Conservation (phyloP, 2,888 invertebrate genomes). For the Apamea anceps region DNA sequence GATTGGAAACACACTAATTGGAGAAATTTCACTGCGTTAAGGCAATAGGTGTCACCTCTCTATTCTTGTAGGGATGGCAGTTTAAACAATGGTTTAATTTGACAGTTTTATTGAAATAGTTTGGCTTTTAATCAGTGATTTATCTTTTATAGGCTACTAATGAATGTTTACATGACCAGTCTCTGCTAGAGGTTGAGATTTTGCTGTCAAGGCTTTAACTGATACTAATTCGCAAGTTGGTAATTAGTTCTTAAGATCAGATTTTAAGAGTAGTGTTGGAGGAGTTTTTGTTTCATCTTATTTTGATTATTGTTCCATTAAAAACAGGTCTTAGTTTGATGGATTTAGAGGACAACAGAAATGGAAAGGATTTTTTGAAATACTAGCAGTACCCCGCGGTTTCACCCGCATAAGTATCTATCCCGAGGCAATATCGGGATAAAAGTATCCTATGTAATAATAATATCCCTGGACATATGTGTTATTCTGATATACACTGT, state of each 20-base stretch:
- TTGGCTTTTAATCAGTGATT: slow-evolving; percentile 24
- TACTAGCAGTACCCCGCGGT: too few relatives aligned
- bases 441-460: too few relatives aligned
- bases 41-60: slow-evolving; percentile 63
- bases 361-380: too few relatives aligned
- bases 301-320: not conserved
- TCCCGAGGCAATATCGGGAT: too few relatives aligned
- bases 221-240: not conserved
- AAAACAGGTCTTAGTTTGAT: too few relatives aligned
- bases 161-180: not conserved
- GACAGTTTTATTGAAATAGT: slow-evolving; percentile 48
- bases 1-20: slow-evolving; percentile 78
- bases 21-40: slow-evolving; percentile 74
- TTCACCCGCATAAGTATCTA: too few relatives aligned
- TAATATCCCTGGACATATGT: too few relatives aligned
- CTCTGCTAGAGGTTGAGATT: not conserved
- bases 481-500: too few relatives aligned
- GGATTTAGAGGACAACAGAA: too few relatives aligned
- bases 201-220: not conserved
- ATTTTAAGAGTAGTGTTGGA: not conserved
- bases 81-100: slow-evolving; percentile 30
- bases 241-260: not conserved
- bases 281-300: not conserved
- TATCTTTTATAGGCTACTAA: not conserved
- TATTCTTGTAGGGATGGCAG: slow-evolving; percentile 60